Evolutionary conservation across 2,888 invertebrate genomes (phyloP), one percentile per base, ranked within the genome.

Genomic region (Pteria penguin): DNA sequence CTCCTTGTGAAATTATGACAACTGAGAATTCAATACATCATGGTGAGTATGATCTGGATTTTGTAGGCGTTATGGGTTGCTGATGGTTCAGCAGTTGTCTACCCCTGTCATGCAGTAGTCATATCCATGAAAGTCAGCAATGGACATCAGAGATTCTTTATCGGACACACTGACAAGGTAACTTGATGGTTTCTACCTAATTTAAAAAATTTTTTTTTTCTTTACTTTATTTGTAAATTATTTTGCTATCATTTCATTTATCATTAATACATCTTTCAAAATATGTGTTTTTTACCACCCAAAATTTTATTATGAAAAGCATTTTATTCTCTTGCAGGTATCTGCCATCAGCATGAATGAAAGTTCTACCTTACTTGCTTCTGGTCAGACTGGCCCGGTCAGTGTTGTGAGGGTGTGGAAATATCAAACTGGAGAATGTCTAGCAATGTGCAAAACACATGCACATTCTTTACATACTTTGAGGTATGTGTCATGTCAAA

Each of bases 141-240:
- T 82, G 90, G 91, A 36, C 88, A 90, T 54, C 92, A 92, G 78
- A 82, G 90, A 33, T 91, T 92, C 83, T 91, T 92, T 72, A 88
- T 91, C 66, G 92, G 92, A 8, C 92, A 92, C 82, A 91, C 92
- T 63, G 91, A 91, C 79, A 92, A 91, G 87, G 91, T 92, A 72
- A 63, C 8, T 14, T 45, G 45, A n/a, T n/a, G n/a, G n/a, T n/a
- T n/a, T n/a, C n/a, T n/a, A n/a, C n/a, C n/a, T n/a, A n/a, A n/a
- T n/a, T n/a, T n/a, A n/a, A n/a, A n/a, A n/a, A n/a, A n/a, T n/a
- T n/a, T n/a, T n/a, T n/a, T n/a, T n/a, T n/a, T n/a, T n/a, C n/a
- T n/a, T n/a, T n/a, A n/a, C n/a, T n/a, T n/a, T n/a, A n/a, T n/a
- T n/a, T n/a, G n/a, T n/a, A n/a, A n/a, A n/a, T n/a, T n/a, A n/a